A percentile compares a stretch with the other conserved stretches of the same genome.
Evolutionary conservation across 2,888 invertebrate genomes (phyloP).

Genomic region (Sesia bembeciformis): DNA sequence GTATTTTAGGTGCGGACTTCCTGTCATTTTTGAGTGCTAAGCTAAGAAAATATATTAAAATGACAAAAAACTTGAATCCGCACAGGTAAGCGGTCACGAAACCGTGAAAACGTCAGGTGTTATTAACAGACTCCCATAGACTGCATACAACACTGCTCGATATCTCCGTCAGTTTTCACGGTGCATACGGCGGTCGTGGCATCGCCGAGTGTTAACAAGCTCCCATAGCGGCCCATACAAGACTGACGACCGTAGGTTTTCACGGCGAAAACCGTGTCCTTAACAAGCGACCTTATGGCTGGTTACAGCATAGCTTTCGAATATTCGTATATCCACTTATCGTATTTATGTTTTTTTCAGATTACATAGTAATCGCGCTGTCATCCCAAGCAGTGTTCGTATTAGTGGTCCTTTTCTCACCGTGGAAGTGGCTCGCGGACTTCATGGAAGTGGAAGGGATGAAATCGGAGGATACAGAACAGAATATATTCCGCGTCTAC

Average conservation of each 20-base stretch:
- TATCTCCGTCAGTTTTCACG: not conserved
- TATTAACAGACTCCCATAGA: not conserved
- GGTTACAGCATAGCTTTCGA: too few relatives aligned
- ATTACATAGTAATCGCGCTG: slow-evolving; percentile 74
- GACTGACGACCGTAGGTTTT: not conserved
- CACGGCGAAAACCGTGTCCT: too few relatives aligned
- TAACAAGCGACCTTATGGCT: not conserved
- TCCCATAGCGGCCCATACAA: too few relatives aligned
- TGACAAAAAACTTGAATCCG: too few relatives aligned
- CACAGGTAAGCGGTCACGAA: too few relatives aligned
- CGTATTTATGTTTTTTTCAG: slow-evolving; percentile 37
- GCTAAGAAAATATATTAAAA: too few relatives aligned
- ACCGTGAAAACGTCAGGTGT: too few relatives aligned
- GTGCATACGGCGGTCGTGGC: too few relatives aligned
- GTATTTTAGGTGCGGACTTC: too few relatives aligned
- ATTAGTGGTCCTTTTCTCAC: slow-evolving; percentile 72
- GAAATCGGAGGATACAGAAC: slow-evolving; percentile 26
- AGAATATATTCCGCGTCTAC: slow-evolving; percentile 69
- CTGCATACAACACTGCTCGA: not conserved
- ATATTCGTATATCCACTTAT: too few relatives aligned
- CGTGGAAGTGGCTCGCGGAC: slow-evolving; percentile 63
- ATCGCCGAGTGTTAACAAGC: too few relatives aligned
- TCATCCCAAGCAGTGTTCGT: slow-evolving; percentile 72
- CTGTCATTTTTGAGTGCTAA: too few relatives aligned
- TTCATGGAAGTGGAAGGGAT: slow-evolving; percentile 72